phyloP scores from a whole-genome alignment of 2,797 vertebrate genomes.

The Ara ararauna region DNA sequence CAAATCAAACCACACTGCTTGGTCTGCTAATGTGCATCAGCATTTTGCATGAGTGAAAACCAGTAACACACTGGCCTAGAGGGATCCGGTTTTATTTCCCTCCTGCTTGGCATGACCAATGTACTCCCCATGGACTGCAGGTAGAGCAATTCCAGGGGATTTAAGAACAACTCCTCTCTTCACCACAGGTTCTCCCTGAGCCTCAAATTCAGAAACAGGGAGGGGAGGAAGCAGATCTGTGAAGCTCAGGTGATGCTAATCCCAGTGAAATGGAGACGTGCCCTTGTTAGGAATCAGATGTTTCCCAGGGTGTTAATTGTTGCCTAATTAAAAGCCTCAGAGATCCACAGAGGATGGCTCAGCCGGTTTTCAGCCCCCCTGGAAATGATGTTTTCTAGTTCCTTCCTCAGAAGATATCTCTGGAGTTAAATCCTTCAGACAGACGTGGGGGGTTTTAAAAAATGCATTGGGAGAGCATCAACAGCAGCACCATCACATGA shows the following conservation, averaged over 20 bases:
- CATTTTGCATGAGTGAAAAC: not conserved
- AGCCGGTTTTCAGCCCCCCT: not conserved
- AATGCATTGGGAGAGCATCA: not conserved
- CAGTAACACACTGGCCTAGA: not conserved
- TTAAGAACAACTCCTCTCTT: not conserved
- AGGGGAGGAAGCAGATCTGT: not conserved
- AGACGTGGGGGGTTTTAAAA: slow-evolving; percentile 20
- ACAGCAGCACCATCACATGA: not conserved
- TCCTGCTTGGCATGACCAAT: not conserved
- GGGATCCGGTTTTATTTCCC: not conserved
- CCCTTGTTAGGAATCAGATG: not conserved
- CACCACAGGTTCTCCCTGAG: not conserved
- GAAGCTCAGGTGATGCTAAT: not conserved
- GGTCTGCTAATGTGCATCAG: not conserved
- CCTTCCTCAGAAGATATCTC: not conserved
- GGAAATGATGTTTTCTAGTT: slow-evolving; percentile 22
- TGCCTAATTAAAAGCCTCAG: slow-evolving; percentile 28
- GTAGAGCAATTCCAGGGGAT: not conserved
- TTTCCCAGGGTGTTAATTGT: slow-evolving; percentile 30
- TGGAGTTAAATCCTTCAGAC: slow-evolving; percentile 43
- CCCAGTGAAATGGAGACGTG: not conserved
- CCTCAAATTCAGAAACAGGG: not conserved
- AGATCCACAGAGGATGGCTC: not conserved
- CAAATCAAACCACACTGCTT: not conserved
- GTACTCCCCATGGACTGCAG: rapidly evolving